phyloP scores from a whole-genome alignment of 2,888 invertebrate genomes.

The Melanostoma mellinum region DNA sequence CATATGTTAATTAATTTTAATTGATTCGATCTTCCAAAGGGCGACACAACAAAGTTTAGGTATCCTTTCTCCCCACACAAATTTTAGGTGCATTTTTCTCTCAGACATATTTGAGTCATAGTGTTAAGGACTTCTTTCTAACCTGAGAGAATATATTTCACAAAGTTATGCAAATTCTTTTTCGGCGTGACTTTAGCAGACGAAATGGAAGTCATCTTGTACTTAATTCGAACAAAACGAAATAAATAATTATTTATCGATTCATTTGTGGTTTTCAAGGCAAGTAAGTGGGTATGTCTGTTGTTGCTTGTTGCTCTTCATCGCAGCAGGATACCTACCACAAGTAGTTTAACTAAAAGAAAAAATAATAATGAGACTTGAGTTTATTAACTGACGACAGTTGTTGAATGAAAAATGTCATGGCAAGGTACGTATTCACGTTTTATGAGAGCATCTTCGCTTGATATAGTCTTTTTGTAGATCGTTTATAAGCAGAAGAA shows the following conservation, averaged over 20 bases:
- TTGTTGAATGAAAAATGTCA: slow-evolving; percentile 37
- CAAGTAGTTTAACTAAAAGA: slow-evolving; percentile 2
- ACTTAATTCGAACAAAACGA: slow-evolving; percentile 47
- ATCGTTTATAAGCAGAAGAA: neutral
- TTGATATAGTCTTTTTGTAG: slow-evolving; percentile 12
- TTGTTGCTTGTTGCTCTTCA: slow-evolving; percentile 16
- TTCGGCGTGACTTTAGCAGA: slow-evolving; percentile 42
- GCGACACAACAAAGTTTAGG: slow-evolving; percentile 27
- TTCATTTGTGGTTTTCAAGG: slow-evolving; percentile 65
- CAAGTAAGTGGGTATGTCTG: slow-evolving; percentile 22
- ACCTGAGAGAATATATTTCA: neutral
- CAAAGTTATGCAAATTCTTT: slow-evolving; percentile 62
- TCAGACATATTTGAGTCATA: slow-evolving; percentile 48
- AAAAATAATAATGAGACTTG: slow-evolving; percentile 14
- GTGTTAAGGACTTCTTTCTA: no score
- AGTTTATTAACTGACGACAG: slow-evolving; percentile 19
- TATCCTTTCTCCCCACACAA: slow-evolving; percentile 10
- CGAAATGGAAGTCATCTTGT: slow-evolving; percentile 1
- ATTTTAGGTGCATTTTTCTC: slow-evolving; percentile 40
- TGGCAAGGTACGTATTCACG: slow-evolving; percentile 13
- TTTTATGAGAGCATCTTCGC: slow-evolving; percentile 27
- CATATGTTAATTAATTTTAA: slow-evolving; percentile 76
- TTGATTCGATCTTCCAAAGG: slow-evolving; percentile 71
- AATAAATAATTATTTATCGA: slow-evolving; percentile 70
- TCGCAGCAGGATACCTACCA: slow-evolving; percentile 56